Conservation (phyloP, 2,113 vertebrate genomes). For the Abramis brama region DNA sequence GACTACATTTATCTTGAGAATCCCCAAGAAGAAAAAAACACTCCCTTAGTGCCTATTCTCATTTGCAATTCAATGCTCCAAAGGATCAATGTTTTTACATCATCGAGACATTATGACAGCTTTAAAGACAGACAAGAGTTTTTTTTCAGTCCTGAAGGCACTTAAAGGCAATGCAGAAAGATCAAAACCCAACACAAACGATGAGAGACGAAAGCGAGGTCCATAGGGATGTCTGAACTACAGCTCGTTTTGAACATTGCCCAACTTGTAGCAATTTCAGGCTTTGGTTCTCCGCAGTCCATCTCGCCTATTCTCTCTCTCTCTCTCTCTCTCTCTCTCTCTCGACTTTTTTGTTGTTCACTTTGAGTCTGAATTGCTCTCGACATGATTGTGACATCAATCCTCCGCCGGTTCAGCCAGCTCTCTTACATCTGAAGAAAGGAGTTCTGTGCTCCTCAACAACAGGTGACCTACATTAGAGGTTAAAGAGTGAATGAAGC, state of each 20-base stretch:
- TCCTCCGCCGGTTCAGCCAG: constrained; percentile 38
- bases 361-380: constrained; percentile 3
- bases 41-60: constrained; percentile 19
- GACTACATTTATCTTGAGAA: constrained; percentile 19
- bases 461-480: constrained; percentile 48
- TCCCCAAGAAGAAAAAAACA: background rate
- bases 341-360: background rate
- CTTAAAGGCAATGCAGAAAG: constrained; percentile 71
- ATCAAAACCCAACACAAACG: constrained; percentile 59
- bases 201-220: constrained; percentile 45
- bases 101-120: constrained; percentile 38
- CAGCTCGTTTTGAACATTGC: constrained; percentile 28
- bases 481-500: constrained; percentile 18
- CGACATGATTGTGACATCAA: constrained; percentile 24
- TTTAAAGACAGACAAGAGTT: constrained; percentile 31
- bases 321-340: too few species aligned
- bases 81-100: constrained; percentile 39
- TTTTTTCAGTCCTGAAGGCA: constrained; percentile 73
- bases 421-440: constrained; percentile 41
- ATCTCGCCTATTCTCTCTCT: constrained; percentile 21
- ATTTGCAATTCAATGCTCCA: constrained; percentile 5
- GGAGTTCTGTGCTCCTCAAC: constrained; percentile 16
- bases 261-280: constrained; percentile 33
- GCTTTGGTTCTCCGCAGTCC: constrained; percentile 12
- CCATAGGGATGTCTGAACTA: constrained; percentile 63